Conservation (phyloP, 2,113 vertebrate species). For the Carollia perspicillata region DNA sequence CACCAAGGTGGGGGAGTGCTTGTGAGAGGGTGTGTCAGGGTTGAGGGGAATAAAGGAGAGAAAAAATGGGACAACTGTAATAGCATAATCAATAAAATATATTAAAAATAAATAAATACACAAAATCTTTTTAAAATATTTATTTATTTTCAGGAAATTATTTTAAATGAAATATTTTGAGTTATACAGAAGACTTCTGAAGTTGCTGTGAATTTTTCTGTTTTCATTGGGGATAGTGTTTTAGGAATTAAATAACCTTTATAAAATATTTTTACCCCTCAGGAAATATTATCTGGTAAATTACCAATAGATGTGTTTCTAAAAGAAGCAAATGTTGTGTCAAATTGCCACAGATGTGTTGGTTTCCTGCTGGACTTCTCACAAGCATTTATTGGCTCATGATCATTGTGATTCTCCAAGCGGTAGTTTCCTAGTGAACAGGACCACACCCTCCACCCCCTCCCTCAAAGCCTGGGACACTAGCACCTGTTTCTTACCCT, state of each 20-base stretch:
- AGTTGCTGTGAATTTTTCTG: background rate
- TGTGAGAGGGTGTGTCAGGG: too few relatives aligned
- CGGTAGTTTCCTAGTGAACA: background rate
- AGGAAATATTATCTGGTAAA: background rate
- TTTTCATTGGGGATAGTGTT: background rate
- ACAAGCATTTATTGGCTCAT: background rate
- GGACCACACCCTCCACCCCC: background rate
- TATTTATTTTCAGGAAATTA: background rate
- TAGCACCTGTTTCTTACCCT: background rate
- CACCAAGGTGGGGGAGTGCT: too few relatives aligned
- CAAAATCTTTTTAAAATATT: background rate
- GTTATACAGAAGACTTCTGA: slow-evolving; percentile 25
- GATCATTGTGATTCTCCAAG: background rate
- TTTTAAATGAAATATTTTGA: background rate
- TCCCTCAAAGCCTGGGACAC: background rate
- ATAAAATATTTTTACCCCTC: background rate
- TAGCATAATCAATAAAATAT: too few relatives aligned
- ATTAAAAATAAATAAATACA: too few relatives aligned
- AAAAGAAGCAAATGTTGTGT: background rate
- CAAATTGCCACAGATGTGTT: background rate
- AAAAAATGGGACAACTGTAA: too few relatives aligned
- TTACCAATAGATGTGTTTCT: background rate
- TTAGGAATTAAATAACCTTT: slow-evolving; percentile 6
- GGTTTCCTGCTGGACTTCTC: background rate
- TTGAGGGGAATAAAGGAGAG: too few relatives aligned